Evolutionary conservation across 1,140 invertebrate genomes (phyloP), one percentile per base, ranked within the genome.

Genomic region (Schlechtendalia chinensis): DNA sequence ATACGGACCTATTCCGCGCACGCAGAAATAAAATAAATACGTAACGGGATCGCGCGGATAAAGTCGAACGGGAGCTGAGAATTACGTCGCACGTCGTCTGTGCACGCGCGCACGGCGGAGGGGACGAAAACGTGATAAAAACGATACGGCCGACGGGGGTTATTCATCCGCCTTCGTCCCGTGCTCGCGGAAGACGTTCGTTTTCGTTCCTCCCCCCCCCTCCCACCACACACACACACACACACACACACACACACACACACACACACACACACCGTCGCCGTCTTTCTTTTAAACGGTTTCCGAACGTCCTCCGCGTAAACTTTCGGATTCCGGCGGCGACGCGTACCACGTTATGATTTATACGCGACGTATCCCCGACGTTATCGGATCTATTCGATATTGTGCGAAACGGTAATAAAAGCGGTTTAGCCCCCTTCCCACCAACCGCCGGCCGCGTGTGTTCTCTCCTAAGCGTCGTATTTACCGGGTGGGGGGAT

Each of bases 361-460:
- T 79, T 79, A 79, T 79, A 79, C 75, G 47, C 58, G 75, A 79
- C 56, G 75, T 61, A 79, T 79, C 75, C n/a, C n/a, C 58, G 61
- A 79, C 39, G 61, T 79, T 79, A 79, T 79, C 75, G 75, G 75
- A 79, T 79, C 75, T 61, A 39, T 39, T 61, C 75, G 75, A 79
- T 79, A 79, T 79, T 79, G 75, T 79, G 75, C 61, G 58, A 79
- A 79, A 22, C 22, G 75, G 75, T 22, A 59, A 79, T 79, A 79
- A 79, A 79, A 79, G 75, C 58, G 75, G 75, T 79, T 79, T 79
- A 79, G 39, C 54, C 0, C n/a, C n/a, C n/a, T n/a, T n/a, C n/a
- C n/a, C n/a, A n/a, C n/a, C n/a, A n/a, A n/a, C n/a, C n/a, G n/a
- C n/a, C n/a, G n/a, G n/a, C n/a, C n/a, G n/a, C n/a, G n/a, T n/a